A percentile compares a stretch with the other conserved stretches of the same genome.
Evolutionary conservation across 2,888 invertebrate genomes (phyloP).

Genomic region (Anoncus sp.): DNA sequence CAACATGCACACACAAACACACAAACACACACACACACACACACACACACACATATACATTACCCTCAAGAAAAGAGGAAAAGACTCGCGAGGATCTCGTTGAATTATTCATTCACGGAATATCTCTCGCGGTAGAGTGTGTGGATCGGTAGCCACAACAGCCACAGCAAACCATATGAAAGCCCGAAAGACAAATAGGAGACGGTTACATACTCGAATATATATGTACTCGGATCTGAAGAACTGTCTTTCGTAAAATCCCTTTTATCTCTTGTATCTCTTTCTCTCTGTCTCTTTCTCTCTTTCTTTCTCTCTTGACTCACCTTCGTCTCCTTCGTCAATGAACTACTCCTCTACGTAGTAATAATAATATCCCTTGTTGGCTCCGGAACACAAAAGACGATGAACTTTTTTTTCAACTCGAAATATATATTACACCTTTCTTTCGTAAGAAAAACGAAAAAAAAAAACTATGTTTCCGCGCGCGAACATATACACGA

Average conservation of each 20-base stretch:
- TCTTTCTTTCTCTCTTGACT: conserved; percentile 12
- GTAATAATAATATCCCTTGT: conserved; percentile 24
- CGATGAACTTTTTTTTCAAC: conserved; percentile 14
- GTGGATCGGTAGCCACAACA: conserved; percentile 44
- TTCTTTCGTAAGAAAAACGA: not conserved
- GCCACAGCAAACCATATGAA: conserved; percentile 20
- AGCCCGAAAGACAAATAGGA: conserved; percentile 54
- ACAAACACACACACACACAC: conserved; percentile 5
- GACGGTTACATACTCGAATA: conserved; percentile 29
- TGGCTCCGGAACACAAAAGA: conserved; percentile 14
- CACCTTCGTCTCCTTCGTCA: conserved; percentile 31
- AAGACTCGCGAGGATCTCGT: conserved; percentile 48
- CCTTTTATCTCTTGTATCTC: conserved; percentile 29
- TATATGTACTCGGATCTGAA: conserved; percentile 60
- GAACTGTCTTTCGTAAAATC: conserved; percentile 50
- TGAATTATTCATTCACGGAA: conserved; percentile 66
- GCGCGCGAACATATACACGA: conserved; percentile 41
- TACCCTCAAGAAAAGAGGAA: conserved; percentile 46
- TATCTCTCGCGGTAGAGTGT: conserved; percentile 41
- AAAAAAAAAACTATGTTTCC: not conserved
- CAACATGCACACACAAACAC: not conserved
- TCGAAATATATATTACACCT: not conserved
- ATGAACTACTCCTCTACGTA: conserved; percentile 23
- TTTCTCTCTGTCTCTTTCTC: conserved; percentile 19
- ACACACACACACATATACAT: conserved; percentile 4